A percentile compares a stretch with the other conserved stretches of the same genome.
These are phyloP conservation scores for Nycticebus coucang DNA, from an alignment of 2,113 vertebrate species.

Conservation along the genomic window DNA sequence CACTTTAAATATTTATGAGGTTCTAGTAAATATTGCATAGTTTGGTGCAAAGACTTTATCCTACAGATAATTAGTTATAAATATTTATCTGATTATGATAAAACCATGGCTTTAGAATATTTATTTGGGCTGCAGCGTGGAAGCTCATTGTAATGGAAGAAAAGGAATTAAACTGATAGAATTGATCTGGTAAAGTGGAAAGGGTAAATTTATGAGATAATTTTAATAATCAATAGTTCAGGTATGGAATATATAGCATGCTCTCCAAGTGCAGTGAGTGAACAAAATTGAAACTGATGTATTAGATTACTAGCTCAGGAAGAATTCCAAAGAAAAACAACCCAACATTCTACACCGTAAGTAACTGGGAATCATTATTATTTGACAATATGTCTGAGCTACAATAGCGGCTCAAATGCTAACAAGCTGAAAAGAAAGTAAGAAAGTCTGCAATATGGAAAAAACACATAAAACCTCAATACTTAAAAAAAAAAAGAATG, in stretches of 20 bases:
- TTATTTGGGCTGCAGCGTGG: neutral
- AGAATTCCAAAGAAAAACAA: neutral
- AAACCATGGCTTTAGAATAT: neutral
- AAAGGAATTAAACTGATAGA: constrained; percentile 20
- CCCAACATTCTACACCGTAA: neutral
- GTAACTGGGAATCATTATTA: neutral
- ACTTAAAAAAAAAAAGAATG: neutral
- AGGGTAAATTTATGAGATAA: neutral
- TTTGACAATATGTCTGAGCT: neutral
- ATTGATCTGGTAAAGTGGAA: neutral
- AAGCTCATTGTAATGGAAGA: neutral
- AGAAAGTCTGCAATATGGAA: neutral
- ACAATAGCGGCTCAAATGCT: neutral
- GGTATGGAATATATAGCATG: neutral
- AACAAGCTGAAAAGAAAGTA: neutral
- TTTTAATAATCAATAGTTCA: constrained; percentile 32
- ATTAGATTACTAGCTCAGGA: neutral
- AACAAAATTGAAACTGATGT: neutral
- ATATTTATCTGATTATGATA: neutral
- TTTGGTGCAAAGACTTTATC: neutral
- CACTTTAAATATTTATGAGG: neutral
- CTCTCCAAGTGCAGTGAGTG: neutral
- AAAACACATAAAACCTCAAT: neutral
- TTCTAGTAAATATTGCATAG: neutral
- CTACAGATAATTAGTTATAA: neutral